Percentiles rank a stretch among this genome's conserved stretches.
Conservation (phyloP, 2,113 vertebrate species). For the Oostethus manadensis region DNA sequence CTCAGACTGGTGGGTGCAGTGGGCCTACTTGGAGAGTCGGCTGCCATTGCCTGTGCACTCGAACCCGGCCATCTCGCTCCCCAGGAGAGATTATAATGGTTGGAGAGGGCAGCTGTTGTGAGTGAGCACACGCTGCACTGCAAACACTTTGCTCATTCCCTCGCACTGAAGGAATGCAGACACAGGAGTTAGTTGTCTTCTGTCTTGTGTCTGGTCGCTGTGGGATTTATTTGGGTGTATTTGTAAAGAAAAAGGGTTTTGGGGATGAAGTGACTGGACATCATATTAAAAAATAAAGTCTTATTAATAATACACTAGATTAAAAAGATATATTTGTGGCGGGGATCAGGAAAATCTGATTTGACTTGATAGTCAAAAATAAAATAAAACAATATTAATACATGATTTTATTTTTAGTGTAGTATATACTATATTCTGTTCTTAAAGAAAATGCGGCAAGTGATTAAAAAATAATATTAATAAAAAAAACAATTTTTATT, state of each 20-base stretch:
- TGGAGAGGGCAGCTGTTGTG: slow-evolving; percentile 81
- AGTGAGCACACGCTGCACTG: slow-evolving; percentile 31
- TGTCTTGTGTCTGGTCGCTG: neutral
- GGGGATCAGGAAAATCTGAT: no score
- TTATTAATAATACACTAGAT: neutral
- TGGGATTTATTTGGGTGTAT: neutral
- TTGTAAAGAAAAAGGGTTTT: neutral
- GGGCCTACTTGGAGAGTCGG: slow-evolving; percentile 75
- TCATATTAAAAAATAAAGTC: neutral
- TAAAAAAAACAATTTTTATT: no score
- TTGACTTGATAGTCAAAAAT: no score
- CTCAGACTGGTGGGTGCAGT: slow-evolving; percentile 78
- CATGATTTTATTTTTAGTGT: no score
- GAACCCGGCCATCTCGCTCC: slow-evolving; percentile 78
- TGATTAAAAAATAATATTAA: no score
- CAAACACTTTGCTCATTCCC: neutral
- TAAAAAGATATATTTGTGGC: no score
- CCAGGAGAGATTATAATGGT: slow-evolving; percentile 76
- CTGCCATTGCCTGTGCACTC: slow-evolving; percentile 79
- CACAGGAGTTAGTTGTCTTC: neutral
- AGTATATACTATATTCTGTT: no score
- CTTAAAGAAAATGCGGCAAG: no score
- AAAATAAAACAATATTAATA: no score
- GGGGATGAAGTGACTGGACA: neutral
- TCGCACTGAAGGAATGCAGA: neutral